Evolutionary conservation across 2,113 vertebrate genomes (phyloP), one percentile per base, ranked within the genome.

Genomic region (Rhineura floridana): DNA sequence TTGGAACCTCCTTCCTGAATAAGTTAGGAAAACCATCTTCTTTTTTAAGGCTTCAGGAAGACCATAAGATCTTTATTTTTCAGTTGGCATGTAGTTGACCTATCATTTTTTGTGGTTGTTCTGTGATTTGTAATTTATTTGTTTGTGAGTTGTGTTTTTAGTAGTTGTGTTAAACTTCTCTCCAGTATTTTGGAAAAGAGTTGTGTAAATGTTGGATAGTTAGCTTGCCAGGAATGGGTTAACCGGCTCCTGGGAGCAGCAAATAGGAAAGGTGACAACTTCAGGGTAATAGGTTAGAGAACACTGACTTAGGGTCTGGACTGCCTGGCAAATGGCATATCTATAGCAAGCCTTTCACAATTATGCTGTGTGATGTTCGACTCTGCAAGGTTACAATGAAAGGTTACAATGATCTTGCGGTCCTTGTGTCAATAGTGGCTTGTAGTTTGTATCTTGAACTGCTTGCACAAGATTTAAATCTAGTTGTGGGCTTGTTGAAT

Each of bases 391-490:
- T 19, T 83, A 44, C 62, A 19, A 6, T 83, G 81, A 3, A n/a
- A n/a, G n/a, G n/a, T n/a, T n/a, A n/a, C n/a, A n/a, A n/a, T n/a
- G n/a, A n/a, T 19, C 10, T 72, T 70, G 19, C 65, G 62, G 73
- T 67, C 21, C 90, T 92, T 83, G 55, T 84, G 81, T 81, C 28
- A 25, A 0, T 1, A 69, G 69, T 0, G 2, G 85, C 75, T 92
- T 91, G 85, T 17, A 75, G 67, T 1, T 84, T 62, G 67, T 28
- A 44, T 81, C 55, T 79, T 4, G 76, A 91, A 76, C n/a, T 89
- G n/a, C 90, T 91, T 84, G 81, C 76, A 65, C 63, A 82, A 4
- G 25, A 48, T 46, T 67, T 81, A 87, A 91, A 81, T 30, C 83
- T 0, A 2, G 55, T 79, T 23, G 0, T 42, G 42, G 23, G 80